A percentile compares a stretch with the other conserved stretches of the same genome.
These are phyloP conservation scores for Lycaon pictus DNA, from an alignment of 2,113 vertebrate genomes.

Conservation along the genomic window DNA sequence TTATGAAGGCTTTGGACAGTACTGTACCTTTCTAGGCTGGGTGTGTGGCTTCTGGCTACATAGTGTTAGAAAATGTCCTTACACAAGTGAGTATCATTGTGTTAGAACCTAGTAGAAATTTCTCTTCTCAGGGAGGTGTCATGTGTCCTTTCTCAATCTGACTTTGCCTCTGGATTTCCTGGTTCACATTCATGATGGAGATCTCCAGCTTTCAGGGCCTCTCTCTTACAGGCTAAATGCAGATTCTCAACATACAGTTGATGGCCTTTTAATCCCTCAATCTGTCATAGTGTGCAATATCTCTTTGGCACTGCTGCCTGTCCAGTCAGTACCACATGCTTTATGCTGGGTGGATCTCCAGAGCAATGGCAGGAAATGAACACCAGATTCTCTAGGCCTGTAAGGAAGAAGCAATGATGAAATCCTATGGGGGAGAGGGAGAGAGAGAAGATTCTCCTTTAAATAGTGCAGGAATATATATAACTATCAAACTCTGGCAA, in stretches of 20 bases:
- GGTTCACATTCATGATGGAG: constrained; percentile 68
- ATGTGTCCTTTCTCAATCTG: not conserved
- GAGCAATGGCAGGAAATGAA: not conserved
- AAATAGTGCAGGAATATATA: not conserved
- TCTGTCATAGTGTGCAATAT: not conserved
- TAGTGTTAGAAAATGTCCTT: not conserved
- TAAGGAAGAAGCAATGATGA: not conserved
- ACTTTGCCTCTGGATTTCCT: constrained; percentile 46
- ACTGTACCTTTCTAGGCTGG: not conserved
- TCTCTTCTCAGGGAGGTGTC: not conserved
- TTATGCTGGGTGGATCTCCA: not conserved
- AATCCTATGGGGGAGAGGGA: not conserved
- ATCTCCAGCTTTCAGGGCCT: constrained; percentile 63
- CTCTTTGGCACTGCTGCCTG: not conserved
- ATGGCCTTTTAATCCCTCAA: not conserved
- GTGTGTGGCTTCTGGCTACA: not conserved
- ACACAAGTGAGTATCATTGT: not conserved
- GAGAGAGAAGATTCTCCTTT: not conserved
- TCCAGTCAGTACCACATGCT: not conserved
- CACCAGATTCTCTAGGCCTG: not conserved
- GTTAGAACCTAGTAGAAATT: not conserved
- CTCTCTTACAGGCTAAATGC: constrained; percentile 26
- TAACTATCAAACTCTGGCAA: not conserved
- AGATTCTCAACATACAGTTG: not conserved
- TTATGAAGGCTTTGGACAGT: not conserved